These are phyloP conservation scores for Ypsolopha sequella DNA, from an alignment of 2,888 invertebrate genomes.

Conservation along the genomic window DNA sequence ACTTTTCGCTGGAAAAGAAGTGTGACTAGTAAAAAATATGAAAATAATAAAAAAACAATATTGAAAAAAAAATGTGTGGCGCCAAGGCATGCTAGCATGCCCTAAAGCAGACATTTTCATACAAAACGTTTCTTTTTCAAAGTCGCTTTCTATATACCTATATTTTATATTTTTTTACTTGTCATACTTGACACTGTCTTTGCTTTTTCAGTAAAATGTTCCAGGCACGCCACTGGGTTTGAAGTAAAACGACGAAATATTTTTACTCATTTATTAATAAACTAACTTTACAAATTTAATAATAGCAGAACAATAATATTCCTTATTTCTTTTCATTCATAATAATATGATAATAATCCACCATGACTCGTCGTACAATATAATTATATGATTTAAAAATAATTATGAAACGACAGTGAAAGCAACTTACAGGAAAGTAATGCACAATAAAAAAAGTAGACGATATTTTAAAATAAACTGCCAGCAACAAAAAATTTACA, in stretches of 20 bases:
- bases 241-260: slow-evolving; percentile 31
- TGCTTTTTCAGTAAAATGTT: no score
- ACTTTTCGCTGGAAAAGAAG: no score
- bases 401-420: slow-evolving; percentile 65
- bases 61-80: no score
- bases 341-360: slow-evolving; percentile 63
- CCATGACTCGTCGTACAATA: slow-evolving; percentile 66
- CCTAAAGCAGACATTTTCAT: no score
- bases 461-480: slow-evolving; percentile 34
- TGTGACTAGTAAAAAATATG: no score
- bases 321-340: slow-evolving; percentile 71
- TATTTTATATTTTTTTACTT: no score
- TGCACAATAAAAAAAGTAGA: slow-evolving; percentile 58
- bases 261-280: slow-evolving; percentile 71
- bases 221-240: slow-evolving; percentile 2
- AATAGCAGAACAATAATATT: slow-evolving; percentile 72
- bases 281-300: slow-evolving; percentile 72
- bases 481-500: slow-evolving; percentile 45
- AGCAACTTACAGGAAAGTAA: slow-evolving; percentile 67
- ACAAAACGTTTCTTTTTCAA: no score
- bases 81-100: no score
- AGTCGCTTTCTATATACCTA: no score
- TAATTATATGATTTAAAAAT: slow-evolving; percentile 70
- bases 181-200: no score
- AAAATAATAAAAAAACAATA: neutral